Percentiles rank a stretch among this genome's conserved stretches.
Evolutionary conservation across 1,140 invertebrate species (phyloP).

Genomic region (Drosophila albomicans): DNA sequence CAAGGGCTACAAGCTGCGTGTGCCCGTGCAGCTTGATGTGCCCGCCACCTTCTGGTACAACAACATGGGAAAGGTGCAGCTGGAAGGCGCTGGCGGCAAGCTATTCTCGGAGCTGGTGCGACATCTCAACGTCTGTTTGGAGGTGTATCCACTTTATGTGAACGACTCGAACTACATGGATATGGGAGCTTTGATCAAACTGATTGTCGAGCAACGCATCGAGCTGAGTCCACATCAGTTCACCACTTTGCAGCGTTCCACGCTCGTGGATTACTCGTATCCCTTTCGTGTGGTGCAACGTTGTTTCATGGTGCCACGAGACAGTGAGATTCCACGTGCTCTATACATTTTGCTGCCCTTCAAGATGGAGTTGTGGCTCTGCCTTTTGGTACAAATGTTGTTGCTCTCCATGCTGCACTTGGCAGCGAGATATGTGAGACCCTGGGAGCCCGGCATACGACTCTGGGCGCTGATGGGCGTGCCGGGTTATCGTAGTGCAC

Average conservation of each 20-base stretch:
- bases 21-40: conserved; percentile 67
- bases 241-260: conserved; percentile 44
- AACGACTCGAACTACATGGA: conserved; percentile 58
- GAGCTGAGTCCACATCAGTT: conserved; percentile 66
- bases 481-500: conserved; percentile 29
- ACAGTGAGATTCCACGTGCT: conserved; percentile 32
- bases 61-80: neutral
- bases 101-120: conserved; percentile 53
- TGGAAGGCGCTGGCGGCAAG: conserved; percentile 58
- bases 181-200: conserved; percentile 30
- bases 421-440: neutral
- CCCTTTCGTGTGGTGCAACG: conserved; percentile 41
- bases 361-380: conserved; percentile 38
- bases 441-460: neutral
- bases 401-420: conserved; percentile 3
- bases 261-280: conserved; percentile 63
- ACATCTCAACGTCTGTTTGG: conserved; percentile 58
- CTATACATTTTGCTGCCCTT: conserved; percentile 56
- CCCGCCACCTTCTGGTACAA: conserved; percentile 68
- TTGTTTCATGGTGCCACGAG: conserved; percentile 64
- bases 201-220: conserved; percentile 19
- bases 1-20: conserved; percentile 50
- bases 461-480: conserved; percentile 55
- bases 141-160: conserved; percentile 43
- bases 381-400: conserved; percentile 4